Conservation (phyloP, 1,140 invertebrate species). For the Drosophila ironensis region DNA sequence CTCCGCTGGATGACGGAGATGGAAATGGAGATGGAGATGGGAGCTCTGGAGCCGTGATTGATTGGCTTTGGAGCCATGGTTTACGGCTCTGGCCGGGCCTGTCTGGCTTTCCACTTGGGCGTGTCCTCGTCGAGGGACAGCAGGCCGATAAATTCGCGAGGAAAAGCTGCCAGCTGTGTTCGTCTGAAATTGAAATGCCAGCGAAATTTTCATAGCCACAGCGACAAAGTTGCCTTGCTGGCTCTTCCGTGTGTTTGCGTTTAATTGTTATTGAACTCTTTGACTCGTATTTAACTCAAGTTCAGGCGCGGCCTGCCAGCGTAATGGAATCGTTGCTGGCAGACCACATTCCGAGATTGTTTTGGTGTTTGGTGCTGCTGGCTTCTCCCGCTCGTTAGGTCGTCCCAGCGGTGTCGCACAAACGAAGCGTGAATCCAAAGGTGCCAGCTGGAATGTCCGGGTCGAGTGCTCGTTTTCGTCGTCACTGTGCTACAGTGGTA, state of each 20-base stretch:
- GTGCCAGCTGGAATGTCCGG: slow-evolving; percentile 3
- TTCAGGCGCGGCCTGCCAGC: slow-evolving; percentile 19
- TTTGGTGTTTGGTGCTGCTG: neutral
- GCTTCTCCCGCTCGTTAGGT: neutral
- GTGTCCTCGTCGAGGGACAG: neutral
- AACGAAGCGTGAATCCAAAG: neutral
- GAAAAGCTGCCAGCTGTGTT: neutral
- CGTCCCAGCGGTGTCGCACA: neutral
- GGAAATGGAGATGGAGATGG: neutral
- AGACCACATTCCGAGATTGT: slow-evolving; percentile 10
- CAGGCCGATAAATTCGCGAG: too few species aligned
- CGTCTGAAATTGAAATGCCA: neutral
- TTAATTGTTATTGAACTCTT: slow-evolving; percentile 49
- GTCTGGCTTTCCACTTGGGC: slow-evolving; percentile 21
- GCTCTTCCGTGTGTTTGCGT: too few species aligned
- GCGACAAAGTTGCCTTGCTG: neutral
- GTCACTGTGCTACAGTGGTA: neutral
- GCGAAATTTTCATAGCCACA: neutral
- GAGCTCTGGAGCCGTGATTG: slow-evolving; percentile 35
- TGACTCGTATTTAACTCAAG: slow-evolving; percentile 36
- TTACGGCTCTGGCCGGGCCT: slow-evolving; percentile 21
- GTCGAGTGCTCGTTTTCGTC: neutral
- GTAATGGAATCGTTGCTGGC: slow-evolving; percentile 13
- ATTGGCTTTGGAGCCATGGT: slow-evolving; percentile 32
- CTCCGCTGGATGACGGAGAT: neutral